A percentile compares a stretch with the other conserved stretches of the same genome.
Evolutionary conservation across 2,888 invertebrate genomes (phyloP).

Genomic region (Brenthis ino): DNA sequence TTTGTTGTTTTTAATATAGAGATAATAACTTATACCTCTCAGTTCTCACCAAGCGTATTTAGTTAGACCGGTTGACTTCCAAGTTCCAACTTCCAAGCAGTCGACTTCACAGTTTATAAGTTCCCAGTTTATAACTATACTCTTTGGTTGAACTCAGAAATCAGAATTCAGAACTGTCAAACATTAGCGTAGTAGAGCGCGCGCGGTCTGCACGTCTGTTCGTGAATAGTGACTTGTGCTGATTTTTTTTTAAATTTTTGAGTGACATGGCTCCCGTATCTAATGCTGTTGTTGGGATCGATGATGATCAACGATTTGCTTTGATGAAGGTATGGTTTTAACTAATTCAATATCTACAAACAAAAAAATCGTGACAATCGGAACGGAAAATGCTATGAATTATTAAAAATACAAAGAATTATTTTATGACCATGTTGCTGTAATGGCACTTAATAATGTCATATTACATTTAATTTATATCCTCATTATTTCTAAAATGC

Average conservation of each 20-base stretch:
- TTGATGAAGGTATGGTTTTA: constrained; percentile 86
- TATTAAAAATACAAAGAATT: neutral
- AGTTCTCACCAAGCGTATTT: no score
- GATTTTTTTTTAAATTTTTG: constrained; percentile 14
- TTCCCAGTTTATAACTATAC: no score
- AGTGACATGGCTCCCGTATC: constrained; percentile 64
- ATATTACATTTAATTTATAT: no score
- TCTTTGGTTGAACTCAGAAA: no score
- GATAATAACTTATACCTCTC: no score
- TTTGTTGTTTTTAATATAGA: no score
- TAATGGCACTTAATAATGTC: neutral
- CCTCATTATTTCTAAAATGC: no score
- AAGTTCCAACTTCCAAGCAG: no score
- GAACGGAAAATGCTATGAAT: neutral
- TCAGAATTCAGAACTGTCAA: neutral
- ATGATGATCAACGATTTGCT: constrained; percentile 88
- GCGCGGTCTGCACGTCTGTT: constrained; percentile 21
- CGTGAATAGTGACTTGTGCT: constrained; percentile 16
- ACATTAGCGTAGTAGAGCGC: constrained; percentile 26
- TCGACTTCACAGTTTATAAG: no score
- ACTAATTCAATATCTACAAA: neutral
- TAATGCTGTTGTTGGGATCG: constrained; percentile 78
- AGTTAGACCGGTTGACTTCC: no score
- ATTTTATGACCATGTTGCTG: no score
- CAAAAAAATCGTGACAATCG: neutral